phyloP scores from a whole-genome alignment of 2,888 invertebrate genomes.

The Trachelus troglodyta region DNA sequence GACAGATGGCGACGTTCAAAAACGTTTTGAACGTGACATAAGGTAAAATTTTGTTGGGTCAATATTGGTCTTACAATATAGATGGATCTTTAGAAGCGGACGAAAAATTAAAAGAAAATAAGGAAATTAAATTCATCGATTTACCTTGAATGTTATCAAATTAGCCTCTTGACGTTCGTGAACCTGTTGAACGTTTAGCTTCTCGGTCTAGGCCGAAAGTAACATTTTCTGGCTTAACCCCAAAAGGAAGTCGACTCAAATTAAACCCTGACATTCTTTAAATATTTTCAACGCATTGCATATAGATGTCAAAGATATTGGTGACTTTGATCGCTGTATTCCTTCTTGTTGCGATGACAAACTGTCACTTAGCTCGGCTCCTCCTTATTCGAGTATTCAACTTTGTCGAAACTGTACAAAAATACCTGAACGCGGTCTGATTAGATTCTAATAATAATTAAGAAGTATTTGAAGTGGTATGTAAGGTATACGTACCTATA shows the following conservation, averaged over 20 bases:
- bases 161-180: neutral
- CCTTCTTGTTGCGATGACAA: neutral
- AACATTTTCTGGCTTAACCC: slow-evolving; percentile 51
- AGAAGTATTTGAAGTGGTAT: slow-evolving; percentile 10
- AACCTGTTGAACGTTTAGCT: neutral
- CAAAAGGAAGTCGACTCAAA: slow-evolving; percentile 44
- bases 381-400: slow-evolving; percentile 11
- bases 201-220: slow-evolving; percentile 41
- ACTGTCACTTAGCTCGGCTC: neutral
- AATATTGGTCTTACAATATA: neutral
- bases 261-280: slow-evolving; percentile 29
- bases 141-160: neutral
- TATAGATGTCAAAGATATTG: neutral
- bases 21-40: neutral
- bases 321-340: neutral
- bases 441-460: slow-evolving; percentile 57
- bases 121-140: neutral
- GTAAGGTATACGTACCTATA: slow-evolving; percentile 11
- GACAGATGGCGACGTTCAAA: neutral
- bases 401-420: slow-evolving; percentile 37
- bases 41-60: neutral
- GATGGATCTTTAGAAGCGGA: neutral
- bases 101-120: neutral
- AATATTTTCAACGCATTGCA: slow-evolving; percentile 22
- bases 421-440: slow-evolving; percentile 51